A percentile compares a stretch with the other conserved stretches of the same genome.
Conservation (phyloP, 2,888 invertebrate species). For the Scaptomyza reducta region DNA sequence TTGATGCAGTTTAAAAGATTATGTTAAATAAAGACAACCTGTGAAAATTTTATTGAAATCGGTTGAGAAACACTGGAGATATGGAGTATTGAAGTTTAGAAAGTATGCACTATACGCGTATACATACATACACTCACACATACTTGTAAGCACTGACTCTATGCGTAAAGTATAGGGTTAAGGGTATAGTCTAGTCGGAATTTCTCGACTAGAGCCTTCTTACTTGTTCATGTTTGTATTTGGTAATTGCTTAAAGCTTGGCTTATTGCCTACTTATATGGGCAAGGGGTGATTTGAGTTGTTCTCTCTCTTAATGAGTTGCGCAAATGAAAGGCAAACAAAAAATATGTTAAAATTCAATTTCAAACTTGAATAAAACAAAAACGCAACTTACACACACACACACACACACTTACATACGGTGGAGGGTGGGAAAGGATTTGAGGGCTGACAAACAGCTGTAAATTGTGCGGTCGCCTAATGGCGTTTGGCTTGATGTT, state of each 20-base stretch:
- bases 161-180: too few species aligned
- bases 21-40: too few species aligned
- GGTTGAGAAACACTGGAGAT: too few species aligned
- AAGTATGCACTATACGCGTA: too few species aligned
- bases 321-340: constrained; percentile 68
- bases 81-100: too few species aligned
- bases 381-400: constrained; percentile 25
- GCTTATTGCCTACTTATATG: background rate
- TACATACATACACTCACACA: too few species aligned
- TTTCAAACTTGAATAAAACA: constrained; percentile 65
- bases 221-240: too few species aligned
- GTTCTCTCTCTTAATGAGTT: constrained; percentile 55
- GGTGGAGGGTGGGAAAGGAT: constrained; percentile 9
- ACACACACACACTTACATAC: constrained; percentile 6
- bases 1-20: too few species aligned
- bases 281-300: background rate
- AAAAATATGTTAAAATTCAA: constrained; percentile 67
- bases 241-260: background rate
- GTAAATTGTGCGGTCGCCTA: constrained; percentile 70
- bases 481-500: constrained; percentile 68
- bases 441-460: constrained; percentile 53
- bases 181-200: too few species aligned
- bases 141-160: too few species aligned
- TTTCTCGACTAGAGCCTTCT: too few species aligned
- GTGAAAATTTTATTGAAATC: too few species aligned